These are phyloP conservation scores for Amiota minor DNA, from an alignment of 2,888 invertebrate species.

Conservation along the genomic window DNA sequence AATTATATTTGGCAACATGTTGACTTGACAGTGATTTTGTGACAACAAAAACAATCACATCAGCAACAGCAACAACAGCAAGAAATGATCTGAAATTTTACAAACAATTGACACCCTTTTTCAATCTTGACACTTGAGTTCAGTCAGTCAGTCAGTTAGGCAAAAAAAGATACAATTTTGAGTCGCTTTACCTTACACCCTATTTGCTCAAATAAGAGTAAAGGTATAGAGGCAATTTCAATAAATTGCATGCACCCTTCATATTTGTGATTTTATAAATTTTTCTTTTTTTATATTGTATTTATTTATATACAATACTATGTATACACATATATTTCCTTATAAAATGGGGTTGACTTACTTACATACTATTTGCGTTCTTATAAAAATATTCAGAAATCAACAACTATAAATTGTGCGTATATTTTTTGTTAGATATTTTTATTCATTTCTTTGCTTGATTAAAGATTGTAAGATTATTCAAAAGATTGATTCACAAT, in stretches of 20 bases:
- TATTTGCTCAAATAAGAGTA: constrained; percentile 40
- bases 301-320: too few relatives aligned
- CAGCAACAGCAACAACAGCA: neutral
- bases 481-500: constrained; percentile 6
- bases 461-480: constrained; percentile 30
- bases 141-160: constrained; percentile 28
- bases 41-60: neutral
- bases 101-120: constrained; percentile 66
- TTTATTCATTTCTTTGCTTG: constrained; percentile 2
- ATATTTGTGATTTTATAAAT: neutral
- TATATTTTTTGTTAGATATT: neutral
- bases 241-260: constrained; percentile 51
- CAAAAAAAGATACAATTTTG: neutral
- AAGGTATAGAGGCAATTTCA: constrained; percentile 60
- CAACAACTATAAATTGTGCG: constrained; percentile 5
- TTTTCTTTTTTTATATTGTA: constrained; percentile 23
- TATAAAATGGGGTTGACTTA: constrained; percentile 40
- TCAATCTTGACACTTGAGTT: constrained; percentile 48
- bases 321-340: constrained; percentile 46
- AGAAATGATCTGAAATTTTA: constrained; percentile 43
- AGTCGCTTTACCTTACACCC: neutral
- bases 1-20: constrained; percentile 61
- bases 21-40: constrained; percentile 64
- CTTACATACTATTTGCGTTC: neutral
- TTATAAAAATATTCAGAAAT: neutral